phyloP scores from a whole-genome alignment of 2,113 vertebrate genomes.

The Trogon melanurus region DNA sequence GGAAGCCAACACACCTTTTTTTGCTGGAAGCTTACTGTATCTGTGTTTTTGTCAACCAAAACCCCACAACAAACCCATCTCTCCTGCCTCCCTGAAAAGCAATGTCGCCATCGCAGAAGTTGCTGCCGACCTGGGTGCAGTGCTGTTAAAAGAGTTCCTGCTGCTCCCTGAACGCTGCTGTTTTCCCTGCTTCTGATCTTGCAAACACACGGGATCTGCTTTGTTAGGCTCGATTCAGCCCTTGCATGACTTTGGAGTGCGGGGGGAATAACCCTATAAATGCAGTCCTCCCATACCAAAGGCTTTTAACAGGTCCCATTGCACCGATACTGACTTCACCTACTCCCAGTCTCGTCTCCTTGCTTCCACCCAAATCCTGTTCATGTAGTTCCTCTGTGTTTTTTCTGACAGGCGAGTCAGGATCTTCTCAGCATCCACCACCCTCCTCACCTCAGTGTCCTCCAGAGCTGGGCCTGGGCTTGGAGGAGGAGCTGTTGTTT shows the following conservation, averaged over 20 bases:
- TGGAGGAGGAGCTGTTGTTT: neutral
- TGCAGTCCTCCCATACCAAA: neutral
- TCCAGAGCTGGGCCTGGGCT: neutral
- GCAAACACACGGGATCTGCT: neutral
- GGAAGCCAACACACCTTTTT: neutral
- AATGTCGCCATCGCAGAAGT: neutral
- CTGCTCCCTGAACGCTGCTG: neutral
- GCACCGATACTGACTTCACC: neutral
- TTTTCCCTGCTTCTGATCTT: neutral
- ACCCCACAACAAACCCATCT: neutral
- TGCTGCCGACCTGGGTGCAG: neutral
- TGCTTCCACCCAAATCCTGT: neutral
- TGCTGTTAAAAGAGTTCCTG: neutral
- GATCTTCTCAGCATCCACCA: neutral
- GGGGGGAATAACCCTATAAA: neutral
- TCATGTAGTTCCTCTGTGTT: neutral
- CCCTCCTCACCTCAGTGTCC: neutral
- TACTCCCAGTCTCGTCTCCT: neutral
- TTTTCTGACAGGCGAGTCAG: neutral
- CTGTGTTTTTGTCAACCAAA: neutral
- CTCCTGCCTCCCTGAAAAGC: neutral
- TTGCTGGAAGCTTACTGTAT: rapidly evolving
- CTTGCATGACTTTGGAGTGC: neutral
- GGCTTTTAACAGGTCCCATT: neutral
- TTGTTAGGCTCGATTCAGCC: neutral